Base-by-base conservation (phyloP, 2,797 vertebrate species). In the Poecilia velifera region DNA sequence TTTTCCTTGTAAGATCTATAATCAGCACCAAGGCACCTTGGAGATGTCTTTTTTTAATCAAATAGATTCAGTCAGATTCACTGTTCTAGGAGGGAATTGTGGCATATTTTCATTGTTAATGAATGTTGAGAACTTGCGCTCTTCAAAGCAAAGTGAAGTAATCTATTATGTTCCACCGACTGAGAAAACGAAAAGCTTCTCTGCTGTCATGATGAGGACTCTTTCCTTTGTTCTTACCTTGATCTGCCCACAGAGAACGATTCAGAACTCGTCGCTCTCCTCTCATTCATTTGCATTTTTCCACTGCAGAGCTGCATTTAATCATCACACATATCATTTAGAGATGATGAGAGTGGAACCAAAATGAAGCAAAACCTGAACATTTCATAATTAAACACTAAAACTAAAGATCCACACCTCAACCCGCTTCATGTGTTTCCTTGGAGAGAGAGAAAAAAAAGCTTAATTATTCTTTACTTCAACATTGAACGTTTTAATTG, bases 321-420 rank as follows among this genome's bases (percentile, higher is more conserved):
- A 92, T 92, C 91, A 92, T 84, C 81, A 87, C 84, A 87, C 72
- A 75, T 64, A 80, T 79, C 86, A 86, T 91, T 91, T 91, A 84
- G 77, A 81, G 72, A 89, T 89, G 92, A 89, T 89, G 81, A 82
- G 73, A 82, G 74, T 76, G 74, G 76, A 82, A 76, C 51, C 39
- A 46, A 84, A 87, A 74, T 34, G 78, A 84, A 87, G 77, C 49
- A 79, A 87, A 68, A 87, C 75, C 72, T 84, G 34, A 64, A 72
- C 49, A 81, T 88, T 89, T 84, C 68, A 3, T 73, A 80, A 71
- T 86, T 84, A 86, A 87, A 85, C 66, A 79, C 76, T 72, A 81
- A 64, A 85, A 82, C 74, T 66, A 78, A 82, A 81, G 34, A 41
- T 66, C 13, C 64, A 16, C 46, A 78, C 59, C 82, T 88, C 20